Conservation (phyloP, 2,888 invertebrate genomes). For the Carpatolechia fugitivella region DNA sequence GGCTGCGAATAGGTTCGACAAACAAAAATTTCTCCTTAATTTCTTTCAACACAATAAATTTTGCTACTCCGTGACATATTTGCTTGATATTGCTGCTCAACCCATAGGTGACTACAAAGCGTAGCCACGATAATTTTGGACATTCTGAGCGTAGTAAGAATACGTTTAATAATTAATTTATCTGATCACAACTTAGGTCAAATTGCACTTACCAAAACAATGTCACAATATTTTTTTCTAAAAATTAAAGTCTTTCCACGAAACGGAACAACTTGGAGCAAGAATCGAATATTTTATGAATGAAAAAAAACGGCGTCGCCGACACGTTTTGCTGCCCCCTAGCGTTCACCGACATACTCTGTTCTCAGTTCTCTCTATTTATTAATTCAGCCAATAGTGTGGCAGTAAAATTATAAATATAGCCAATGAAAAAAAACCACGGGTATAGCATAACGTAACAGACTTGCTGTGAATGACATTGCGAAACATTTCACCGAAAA, state of each 20-base stretch:
- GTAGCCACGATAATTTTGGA: slow-evolving; percentile 15
- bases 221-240: slow-evolving; percentile 56
- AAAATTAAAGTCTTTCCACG: slow-evolving; percentile 49
- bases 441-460: slow-evolving; percentile 41
- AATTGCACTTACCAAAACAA: slow-evolving; percentile 68
- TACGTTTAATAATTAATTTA: not conserved
- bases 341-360: slow-evolving; percentile 52
- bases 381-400: slow-evolving; percentile 31
- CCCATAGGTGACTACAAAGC: slow-evolving; percentile 14
- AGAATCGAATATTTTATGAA: slow-evolving; percentile 62
- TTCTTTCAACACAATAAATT: not conserved
- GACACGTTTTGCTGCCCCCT: slow-evolving; percentile 52
- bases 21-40: not conserved
- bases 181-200: slow-evolving; percentile 22
- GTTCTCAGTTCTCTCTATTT: slow-evolving; percentile 40
- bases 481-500: slow-evolving; percentile 52
- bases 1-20: not conserved
- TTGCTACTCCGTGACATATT: slow-evolving; percentile 5
- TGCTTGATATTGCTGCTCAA: slow-evolving; percentile 13
- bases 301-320: slow-evolving; percentile 62
- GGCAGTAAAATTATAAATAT: accelerated
- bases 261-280: slow-evolving; percentile 66
- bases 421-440: slow-evolving; percentile 33
- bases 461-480: slow-evolving; percentile 40
- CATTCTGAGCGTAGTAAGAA: not conserved